Evolutionary conservation across 2,888 invertebrate genomes (phyloP).

Genomic region (Eilema depressum): DNA sequence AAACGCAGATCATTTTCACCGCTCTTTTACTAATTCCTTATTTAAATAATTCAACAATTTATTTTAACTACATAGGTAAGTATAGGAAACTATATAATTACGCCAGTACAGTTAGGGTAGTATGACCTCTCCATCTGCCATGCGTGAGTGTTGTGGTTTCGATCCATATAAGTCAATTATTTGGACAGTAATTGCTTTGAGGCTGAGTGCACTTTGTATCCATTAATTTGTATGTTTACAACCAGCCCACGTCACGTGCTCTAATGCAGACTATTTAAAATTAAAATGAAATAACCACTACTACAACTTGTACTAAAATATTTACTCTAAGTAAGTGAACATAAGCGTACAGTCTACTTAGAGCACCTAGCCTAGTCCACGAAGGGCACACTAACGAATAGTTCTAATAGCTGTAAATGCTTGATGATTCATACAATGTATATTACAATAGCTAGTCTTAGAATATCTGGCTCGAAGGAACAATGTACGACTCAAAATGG

Average conservation of each 20-base stretch:
- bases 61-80: background rate
- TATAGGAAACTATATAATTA: background rate
- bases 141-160: background rate
- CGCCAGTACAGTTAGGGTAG: background rate
- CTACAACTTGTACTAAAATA: background rate
- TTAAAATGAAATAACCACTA: background rate
- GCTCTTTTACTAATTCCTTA: too few species aligned
- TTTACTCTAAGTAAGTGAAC: too few species aligned
- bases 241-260: background rate
- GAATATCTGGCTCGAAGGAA: background rate
- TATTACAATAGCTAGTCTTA: background rate
- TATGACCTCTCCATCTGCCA: background rate
- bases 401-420: too few species aligned
- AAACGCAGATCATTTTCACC: background rate
- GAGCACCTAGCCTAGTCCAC: too few species aligned
- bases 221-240: background rate
- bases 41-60: background rate
- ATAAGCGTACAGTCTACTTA: too few species aligned
- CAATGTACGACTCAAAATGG: background rate
- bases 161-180: conserved; percentile 3
- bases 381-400: too few species aligned
- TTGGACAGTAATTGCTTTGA: background rate
- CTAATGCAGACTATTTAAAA: background rate
- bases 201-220: background rate
- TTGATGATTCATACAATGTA: too few species aligned